These are phyloP conservation scores for Tanypteryx hageni DNA, from an alignment of 2,888 invertebrate genomes.

Conservation along the genomic window DNA sequence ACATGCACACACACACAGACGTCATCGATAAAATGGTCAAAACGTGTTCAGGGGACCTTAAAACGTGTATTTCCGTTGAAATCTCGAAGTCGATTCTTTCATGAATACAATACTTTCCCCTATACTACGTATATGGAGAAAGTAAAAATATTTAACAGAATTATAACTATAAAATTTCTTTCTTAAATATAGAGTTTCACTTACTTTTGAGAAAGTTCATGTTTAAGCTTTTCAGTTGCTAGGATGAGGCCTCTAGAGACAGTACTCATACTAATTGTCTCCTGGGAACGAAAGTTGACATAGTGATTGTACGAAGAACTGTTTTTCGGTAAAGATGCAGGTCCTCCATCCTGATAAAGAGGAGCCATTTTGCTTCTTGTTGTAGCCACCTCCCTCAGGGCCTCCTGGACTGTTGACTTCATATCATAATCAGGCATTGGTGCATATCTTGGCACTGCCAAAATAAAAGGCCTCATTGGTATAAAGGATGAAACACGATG, in stretches of 20 bases:
- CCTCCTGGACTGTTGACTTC: neutral
- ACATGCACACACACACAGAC: too few species aligned
- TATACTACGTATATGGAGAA: too few species aligned
- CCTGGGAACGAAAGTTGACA: slow-evolving; percentile 14
- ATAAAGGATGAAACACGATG: too few species aligned
- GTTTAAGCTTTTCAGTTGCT: slow-evolving; percentile 33
- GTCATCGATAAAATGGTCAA: too few species aligned
- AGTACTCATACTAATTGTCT: neutral
- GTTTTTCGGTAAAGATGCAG: neutral
- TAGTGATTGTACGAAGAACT: slow-evolving; percentile 29
- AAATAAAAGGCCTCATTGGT: neutral
- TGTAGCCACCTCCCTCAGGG: neutral
- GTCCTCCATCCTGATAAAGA: neutral
- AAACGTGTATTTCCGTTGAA: too few species aligned
- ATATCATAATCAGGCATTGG: neutral
- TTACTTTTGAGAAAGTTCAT: slow-evolving; percentile 36
- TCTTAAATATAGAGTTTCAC: too few species aligned
- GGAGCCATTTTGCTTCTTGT: neutral
- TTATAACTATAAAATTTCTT: too few species aligned
- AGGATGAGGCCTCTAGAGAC: neutral
- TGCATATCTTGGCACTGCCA: neutral
- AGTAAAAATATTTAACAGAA: too few species aligned
- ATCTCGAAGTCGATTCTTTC: too few species aligned
- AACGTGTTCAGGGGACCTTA: too few species aligned
- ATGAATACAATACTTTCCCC: too few species aligned